phyloP scores from a whole-genome alignment of 2,113 vertebrate species.

The Euleptes europaea region DNA sequence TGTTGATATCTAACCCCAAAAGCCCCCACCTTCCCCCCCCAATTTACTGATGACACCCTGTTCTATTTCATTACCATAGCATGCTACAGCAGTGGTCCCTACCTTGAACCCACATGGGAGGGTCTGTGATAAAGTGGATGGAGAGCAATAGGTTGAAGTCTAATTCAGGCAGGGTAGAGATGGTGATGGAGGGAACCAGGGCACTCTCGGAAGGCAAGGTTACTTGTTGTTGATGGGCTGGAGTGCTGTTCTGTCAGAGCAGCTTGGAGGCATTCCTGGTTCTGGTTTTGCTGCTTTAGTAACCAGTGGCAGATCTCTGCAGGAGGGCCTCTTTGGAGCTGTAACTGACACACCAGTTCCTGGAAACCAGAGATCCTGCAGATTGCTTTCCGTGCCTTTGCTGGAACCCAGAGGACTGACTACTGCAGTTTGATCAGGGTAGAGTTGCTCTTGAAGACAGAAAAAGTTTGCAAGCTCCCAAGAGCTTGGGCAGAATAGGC shows the following conservation, averaged over 20 bases:
- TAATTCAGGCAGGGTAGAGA: neutral
- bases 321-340: too few relatives aligned
- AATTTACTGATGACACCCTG: neutral
- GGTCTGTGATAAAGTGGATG: neutral
- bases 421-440: neutral
- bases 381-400: neutral
- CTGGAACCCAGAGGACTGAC: neutral
- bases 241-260: neutral
- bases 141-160: neutral
- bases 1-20: too few relatives aligned
- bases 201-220: neutral
- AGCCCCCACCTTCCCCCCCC: neutral
- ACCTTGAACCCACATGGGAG: neutral
- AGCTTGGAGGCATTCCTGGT: neutral
- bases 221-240: neutral
- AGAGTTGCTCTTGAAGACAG: neutral
- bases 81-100: neutral
- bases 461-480: neutral
- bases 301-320: neutral
- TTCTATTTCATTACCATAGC: neutral
- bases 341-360: neutral
- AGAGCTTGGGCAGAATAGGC: neutral
- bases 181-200: neutral
- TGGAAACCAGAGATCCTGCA: neutral
- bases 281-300: neutral